Conservation (phyloP, 2,797 vertebrate genomes). For the Champsocephalus gunnari region DNA sequence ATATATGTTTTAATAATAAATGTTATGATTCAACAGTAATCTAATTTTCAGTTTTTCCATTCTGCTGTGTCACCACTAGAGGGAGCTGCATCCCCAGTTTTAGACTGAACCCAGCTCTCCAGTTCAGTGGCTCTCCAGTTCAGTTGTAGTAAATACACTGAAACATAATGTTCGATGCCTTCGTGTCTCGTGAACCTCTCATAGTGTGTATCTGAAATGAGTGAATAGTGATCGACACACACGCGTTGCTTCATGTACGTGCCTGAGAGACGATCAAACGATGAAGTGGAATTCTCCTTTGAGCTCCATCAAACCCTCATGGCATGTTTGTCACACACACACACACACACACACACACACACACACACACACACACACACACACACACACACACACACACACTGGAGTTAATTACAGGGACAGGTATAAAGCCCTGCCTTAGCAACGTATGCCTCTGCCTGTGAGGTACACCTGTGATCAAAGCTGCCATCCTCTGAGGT, state of each 20-base stretch:
- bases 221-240: slow-evolving; percentile 53
- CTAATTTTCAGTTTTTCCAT: neutral
- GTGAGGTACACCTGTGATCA: slow-evolving; percentile 79
- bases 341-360: slow-evolving; percentile 28
- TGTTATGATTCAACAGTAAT: neutral
- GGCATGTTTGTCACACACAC: slow-evolving; percentile 21
- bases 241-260: slow-evolving; percentile 45
- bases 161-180: slow-evolving; percentile 15
- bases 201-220: slow-evolving; percentile 25
- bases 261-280: slow-evolving; percentile 62
- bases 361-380: slow-evolving; percentile 26
- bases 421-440: slow-evolving; percentile 68
- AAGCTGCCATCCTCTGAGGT: slow-evolving; percentile 69
- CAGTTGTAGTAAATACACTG: neutral
- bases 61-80: slow-evolving; percentile 55
- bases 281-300: slow-evolving; percentile 62
- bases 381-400: slow-evolving; percentile 33
- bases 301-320: slow-evolving; percentile 49
- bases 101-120: neutral
- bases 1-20: too few species aligned
- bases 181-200: slow-evolving; percentile 1
- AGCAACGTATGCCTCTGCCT: slow-evolving; percentile 60
- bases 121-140: slow-evolving; percentile 23
- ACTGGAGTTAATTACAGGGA: slow-evolving; percentile 77
- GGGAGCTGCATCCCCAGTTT: slow-evolving; percentile 39